Conservation (phyloP, 2,888 invertebrate genomes). For the Drosophila lacicola region DNA sequence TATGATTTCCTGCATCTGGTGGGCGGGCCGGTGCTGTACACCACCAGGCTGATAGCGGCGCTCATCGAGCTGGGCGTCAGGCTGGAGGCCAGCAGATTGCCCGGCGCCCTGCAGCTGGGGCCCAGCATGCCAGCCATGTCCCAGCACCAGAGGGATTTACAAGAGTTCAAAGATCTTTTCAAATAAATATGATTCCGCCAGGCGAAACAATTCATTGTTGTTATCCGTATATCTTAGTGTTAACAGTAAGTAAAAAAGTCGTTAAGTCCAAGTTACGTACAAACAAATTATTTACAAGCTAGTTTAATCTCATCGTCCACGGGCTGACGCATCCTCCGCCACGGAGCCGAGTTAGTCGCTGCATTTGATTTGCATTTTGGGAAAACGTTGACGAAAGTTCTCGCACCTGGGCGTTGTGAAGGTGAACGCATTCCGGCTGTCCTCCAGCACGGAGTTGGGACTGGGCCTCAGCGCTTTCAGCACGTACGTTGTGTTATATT, state of each 20-base stretch:
- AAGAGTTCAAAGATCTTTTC: conserved; percentile 80
- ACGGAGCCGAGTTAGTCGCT: conserved; percentile 34
- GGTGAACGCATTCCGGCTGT: conserved; percentile 59
- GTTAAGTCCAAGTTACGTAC: conserved; percentile 63
- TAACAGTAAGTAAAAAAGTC: conserved; percentile 61
- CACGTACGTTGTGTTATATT: conserved; percentile 83
- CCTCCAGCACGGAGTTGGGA: conserved; percentile 56
- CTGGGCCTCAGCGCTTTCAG: conserved; percentile 68
- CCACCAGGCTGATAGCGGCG: conserved; percentile 91
- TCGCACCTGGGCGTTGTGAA: conserved; percentile 84
- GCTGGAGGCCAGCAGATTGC: conserved; percentile 46
- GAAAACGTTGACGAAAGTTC: conserved; percentile 82
- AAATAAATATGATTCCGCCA: conserved; percentile 59
- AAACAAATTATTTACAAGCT: conserved; percentile 71
- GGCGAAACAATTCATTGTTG: conserved; percentile 40
- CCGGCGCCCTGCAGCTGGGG: conserved; percentile 16
- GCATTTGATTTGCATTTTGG: conserved; percentile 83
- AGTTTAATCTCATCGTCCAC: conserved; percentile 66
- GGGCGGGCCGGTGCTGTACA: conserved; percentile 90
- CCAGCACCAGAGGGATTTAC: conserved; percentile 53
- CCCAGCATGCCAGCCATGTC: conserved; percentile 7
- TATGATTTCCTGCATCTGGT: conserved; percentile 89
- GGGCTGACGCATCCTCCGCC: neutral
- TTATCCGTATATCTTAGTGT: conserved; percentile 42
- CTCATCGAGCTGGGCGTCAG: conserved; percentile 88